Conservation (phyloP, 1,140 invertebrate genomes). For the Listronotus oregonensis region DNA sequence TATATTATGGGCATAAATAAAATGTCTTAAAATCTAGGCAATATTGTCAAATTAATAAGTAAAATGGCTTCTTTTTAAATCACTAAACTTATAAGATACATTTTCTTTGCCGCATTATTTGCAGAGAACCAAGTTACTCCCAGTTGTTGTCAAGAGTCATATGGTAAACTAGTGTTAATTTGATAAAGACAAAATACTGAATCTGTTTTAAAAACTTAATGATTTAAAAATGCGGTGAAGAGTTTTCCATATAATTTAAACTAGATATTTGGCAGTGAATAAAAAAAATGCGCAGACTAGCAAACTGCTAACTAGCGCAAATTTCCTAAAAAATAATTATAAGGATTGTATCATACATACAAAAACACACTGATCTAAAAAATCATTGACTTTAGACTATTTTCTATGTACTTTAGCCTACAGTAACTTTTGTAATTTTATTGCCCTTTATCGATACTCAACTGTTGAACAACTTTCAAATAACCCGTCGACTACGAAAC, state of each 20-base stretch:
- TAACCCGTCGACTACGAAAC: slow-evolving; percentile 8
- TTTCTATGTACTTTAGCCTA: slow-evolving; percentile 44
- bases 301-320: slow-evolving; percentile 35
- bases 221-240: not conserved
- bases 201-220: not conserved
- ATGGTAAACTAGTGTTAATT: too few relatives aligned
- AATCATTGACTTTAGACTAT: slow-evolving; percentile 45
- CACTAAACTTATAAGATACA: not conserved
- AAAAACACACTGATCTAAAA: slow-evolving; percentile 51
- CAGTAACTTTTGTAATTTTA: slow-evolving; percentile 43
- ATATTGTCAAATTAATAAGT: not conserved
- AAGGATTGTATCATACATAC: slow-evolving; percentile 49
- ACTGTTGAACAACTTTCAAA: slow-evolving; percentile 27
- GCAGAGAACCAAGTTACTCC: not conserved
- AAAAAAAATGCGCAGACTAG: slow-evolving; percentile 39
- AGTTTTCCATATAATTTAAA: slow-evolving; percentile 40
- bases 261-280: slow-evolving; percentile 45
- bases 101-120: not conserved
- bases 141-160: too few relatives aligned
- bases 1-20: slow-evolving; percentile 2
- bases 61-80: not conserved
- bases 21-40: not conserved
- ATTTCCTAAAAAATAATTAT: slow-evolving; percentile 45
- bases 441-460: slow-evolving; percentile 49
- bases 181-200: too few relatives aligned